Base-by-base conservation (phyloP, 23 tunicate species). In the Clavelina lepadiformis region DNA sequence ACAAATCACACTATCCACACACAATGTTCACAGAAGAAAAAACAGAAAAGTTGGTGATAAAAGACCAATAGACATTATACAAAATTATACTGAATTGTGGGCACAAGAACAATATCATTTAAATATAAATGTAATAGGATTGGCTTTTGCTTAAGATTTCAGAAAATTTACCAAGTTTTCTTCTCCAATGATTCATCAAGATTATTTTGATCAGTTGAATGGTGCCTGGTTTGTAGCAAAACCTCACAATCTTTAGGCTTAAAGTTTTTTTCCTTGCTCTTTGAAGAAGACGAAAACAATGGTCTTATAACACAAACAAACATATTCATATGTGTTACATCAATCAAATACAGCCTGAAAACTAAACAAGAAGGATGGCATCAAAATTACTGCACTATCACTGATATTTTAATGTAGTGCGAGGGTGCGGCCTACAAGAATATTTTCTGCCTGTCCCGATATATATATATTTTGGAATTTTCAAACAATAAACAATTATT, bases 241-340 rank as follows among this genome's bases (percentile, higher is more conserved):
- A 63, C 50, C 26, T 63, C 68, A 63, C 68, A 63, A 18, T 63
- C 68, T 7, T 51, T 7, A 35, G 68, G 26, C 3, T 51, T 31
- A 19, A 63, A 11, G 3, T 50, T 3, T 36, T 63, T 63, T 34
- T 63, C 68, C 29, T 63, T 63, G 5, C 28, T 51, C 19, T 35
- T 63, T 8, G 11, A 34, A 4, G 29, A 63, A 11, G 23, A 11
- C 26, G 50, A 5, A 11, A 51, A 15, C 24, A 63, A 35, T 34
- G 68, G 68, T 36, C 68, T 50, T n/a, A 63, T 36, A 7, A 63
- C 3, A 3, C 11, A 31, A 63, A 63, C 20, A 15, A 34, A 35
- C 68, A 63, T 63, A 20, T 15, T 20, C 21, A n/a, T n/a, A n/a
- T n/a, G n/a, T n/a, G n/a, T n/a, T n/a, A n/a, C n/a, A n/a, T n/a